Base-by-base conservation (phyloP, 2,888 invertebrate species). In the Latheticus oryzae region DNA sequence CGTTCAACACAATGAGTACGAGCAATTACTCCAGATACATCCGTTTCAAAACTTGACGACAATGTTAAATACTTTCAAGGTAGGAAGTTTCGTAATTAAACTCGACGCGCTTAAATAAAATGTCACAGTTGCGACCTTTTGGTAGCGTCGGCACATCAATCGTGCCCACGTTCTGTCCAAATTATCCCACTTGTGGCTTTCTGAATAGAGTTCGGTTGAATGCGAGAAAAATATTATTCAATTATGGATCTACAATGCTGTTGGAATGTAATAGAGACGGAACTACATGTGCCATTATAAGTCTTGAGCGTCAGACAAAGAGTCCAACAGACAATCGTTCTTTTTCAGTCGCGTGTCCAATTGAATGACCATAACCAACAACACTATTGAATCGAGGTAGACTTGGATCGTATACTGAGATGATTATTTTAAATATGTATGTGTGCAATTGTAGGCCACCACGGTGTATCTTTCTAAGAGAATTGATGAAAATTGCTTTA, bases 261-360 rank as follows among this genome's bases (percentile, higher is more conserved):
- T 15, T 47, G 60, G 60, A 60, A 60, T 60, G 60, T 54, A 53
- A 58, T 58, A 58, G 60, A 59, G 54, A 55, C 40, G 26, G 59
- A 59, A 59, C 50, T 55, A 59, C 55, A 59, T 59, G 59, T 55
- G 50, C 54, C 50, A 59, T 55, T 55, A 50, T 50, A 32, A 60
- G 58, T 57, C 48, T 60, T 58, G 55, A 62, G 59, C 55, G 54
- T 47, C 60, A 48, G 53, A 62, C 60, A 60, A 62, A 54, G 53
- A 52, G 30, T 60, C 38, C 56, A 47, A 55, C 54, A 53, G 48
- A 51, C 56, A 63, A 62, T 62, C 43, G 52, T 51, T 56, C 51
- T 60, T 65, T n/a, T 62, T 65, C 57, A 61, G 66, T 65, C 64
- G 68, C 66, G 66, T 69, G 68, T 68, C 69, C 66, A 69, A 69